A percentile compares a stretch with the other conserved stretches of the same genome.
These are phyloP conservation scores for Imbricaverruca yamaguchii DNA, from an alignment of 2,888 invertebrate genomes.

Conservation along the genomic window DNA sequence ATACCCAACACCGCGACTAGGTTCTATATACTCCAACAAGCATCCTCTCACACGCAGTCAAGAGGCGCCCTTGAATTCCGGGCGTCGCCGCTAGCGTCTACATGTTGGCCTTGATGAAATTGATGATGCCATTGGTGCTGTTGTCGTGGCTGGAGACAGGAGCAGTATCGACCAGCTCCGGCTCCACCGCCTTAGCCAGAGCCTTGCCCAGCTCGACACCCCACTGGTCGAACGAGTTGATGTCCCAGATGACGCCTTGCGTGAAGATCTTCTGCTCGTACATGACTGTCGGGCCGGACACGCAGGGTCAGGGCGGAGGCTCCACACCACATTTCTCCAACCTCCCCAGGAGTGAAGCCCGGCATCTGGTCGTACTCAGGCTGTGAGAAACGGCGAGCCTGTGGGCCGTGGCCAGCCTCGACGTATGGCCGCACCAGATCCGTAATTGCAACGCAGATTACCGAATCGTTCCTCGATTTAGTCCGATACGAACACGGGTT, in stretches of 20 bases:
- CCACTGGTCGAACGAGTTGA: constrained; percentile 99
- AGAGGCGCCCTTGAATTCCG: no score
- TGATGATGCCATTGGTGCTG: constrained; percentile 95
- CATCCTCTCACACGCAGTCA: no score
- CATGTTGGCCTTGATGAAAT: constrained; percentile 60
- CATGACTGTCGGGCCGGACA: constrained; percentile 57
- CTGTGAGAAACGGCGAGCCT: no score
- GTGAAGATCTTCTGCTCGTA: constrained; percentile 99
- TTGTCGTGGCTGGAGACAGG: constrained; percentile 70
- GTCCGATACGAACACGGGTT: no score
- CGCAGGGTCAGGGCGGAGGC: neutral
- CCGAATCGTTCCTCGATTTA: no score
- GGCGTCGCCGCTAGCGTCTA: neutral
- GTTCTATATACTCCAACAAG: no score
- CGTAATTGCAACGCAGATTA: no score
- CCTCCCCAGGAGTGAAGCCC: no score
- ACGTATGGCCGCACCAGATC: no score
- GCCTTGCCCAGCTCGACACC: constrained; percentile 99
- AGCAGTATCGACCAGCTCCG: constrained; percentile 63
- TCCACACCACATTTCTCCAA: neutral
- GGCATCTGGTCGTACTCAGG: no score
- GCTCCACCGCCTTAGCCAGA: constrained; percentile 95
- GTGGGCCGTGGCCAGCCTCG: no score
- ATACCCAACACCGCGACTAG: no score
- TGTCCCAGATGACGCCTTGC: constrained; percentile 98